Evolutionary conservation across 1,140 invertebrate genomes (phyloP).

Genomic region (Hylaeus volcanicus): DNA sequence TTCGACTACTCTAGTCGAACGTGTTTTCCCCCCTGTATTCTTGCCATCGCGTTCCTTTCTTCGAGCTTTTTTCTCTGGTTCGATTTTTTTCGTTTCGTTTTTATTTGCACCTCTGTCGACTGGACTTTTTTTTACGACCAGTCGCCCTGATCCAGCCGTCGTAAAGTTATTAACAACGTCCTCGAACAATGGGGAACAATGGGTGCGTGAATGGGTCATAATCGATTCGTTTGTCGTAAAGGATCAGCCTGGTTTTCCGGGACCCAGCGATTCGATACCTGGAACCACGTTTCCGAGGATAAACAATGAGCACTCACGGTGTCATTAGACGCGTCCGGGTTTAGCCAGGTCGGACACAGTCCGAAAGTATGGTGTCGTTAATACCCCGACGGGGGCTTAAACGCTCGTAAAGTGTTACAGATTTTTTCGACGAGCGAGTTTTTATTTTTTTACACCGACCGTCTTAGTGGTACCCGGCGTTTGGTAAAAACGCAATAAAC

Average conservation of each 20-base stretch:
- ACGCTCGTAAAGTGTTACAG: slow-evolving; percentile 15
- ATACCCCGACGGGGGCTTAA: background rate
- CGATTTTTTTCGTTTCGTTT: background rate
- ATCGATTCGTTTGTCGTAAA: slow-evolving; percentile 60
- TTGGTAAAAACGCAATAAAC: background rate
- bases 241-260: slow-evolving; percentile 33
- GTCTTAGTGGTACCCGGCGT: background rate
- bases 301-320: background rate
- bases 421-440: background rate
- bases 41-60: background rate
- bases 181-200: slow-evolving; percentile 38
- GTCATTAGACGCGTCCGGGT: background rate
- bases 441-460: slow-evolving; percentile 33
- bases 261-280: background rate
- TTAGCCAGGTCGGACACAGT: background rate
- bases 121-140: slow-evolving; percentile 31
- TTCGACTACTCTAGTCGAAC: background rate
- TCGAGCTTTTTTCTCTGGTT: background rate
- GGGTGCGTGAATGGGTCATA: slow-evolving; percentile 45
- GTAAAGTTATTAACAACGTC: slow-evolving; percentile 40
- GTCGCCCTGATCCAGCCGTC: slow-evolving; percentile 15
- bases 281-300: background rate
- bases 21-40: background rate
- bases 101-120: background rate
- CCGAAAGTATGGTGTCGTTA: background rate